Base-by-base conservation (phyloP, 2,888 invertebrate species). In the Synanthedon vespiformis region DNA sequence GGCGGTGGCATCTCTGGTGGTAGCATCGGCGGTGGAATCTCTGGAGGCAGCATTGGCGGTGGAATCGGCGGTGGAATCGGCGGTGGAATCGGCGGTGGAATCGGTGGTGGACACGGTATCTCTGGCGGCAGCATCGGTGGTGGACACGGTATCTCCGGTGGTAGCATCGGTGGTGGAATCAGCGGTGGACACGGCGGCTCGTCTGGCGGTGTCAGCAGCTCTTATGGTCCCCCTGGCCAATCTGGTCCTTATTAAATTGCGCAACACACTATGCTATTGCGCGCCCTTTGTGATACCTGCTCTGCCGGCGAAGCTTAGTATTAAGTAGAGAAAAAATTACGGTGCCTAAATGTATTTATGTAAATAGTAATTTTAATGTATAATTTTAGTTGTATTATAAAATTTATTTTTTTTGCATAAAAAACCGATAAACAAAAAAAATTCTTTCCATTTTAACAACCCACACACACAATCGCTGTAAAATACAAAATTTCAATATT, bases 211-310 rank as follows among this genome's bases (percentile, higher is more conserved):
- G 89, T 89, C 67, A 89, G 89, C 87, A 71, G 88, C 65, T 89
- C 85, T 59, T 92, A 92, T 81, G 92, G 92, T 57, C 88, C 91
- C 68, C 92, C 92, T 68, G 90, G 89, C 58, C 90, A 89, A 68
- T 91, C 92, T 68, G 92, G 92, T 71, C 92, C 92, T 59, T 92
- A 92, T 76, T 89, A 90, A 78, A 68, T 61, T 61, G 68, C 70
- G 75, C 77, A 58, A 58, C 54, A 56, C 16, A 48, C 10, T 11
- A 48, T 48, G 16, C 13, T 22, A 48, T 18, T 63, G 64, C 70
- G 76, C 76, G 70, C 73, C 67, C 71, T 75, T 75, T 86, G 87
- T 86, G 86, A 86, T 87, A 87, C 77, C 82, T 81, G 84, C 79
- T 80, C 69, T 72, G 85, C 80, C 84, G 83, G 83, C 85, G 83